These are phyloP conservation scores for Catocala nupta DNA, from an alignment of 2,888 invertebrate species.

Conservation along the genomic window DNA sequence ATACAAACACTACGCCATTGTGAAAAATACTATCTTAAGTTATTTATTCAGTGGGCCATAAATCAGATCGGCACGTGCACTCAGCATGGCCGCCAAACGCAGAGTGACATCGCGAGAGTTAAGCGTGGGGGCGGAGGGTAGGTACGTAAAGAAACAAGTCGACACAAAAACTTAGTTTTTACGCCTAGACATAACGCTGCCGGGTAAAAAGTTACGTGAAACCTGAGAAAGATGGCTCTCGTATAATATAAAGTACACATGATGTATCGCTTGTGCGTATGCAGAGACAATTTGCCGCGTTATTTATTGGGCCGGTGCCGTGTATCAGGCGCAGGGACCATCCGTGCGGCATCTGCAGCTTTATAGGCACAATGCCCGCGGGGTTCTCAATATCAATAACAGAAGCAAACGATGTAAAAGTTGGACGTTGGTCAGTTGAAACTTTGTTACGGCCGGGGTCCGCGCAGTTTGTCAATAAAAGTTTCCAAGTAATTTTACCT, in stretches of 20 bases:
- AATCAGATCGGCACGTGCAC: slow-evolving; percentile 82
- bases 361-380: slow-evolving; percentile 61
- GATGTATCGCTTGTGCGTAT: slow-evolving; percentile 68
- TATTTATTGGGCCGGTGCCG: slow-evolving; percentile 72
- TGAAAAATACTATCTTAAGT: slow-evolving; percentile 65
- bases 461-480: slow-evolving; percentile 79
- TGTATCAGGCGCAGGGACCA: slow-evolving; percentile 65
- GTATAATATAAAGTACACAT: slow-evolving; percentile 71
- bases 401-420: slow-evolving; percentile 68
- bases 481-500: slow-evolving; percentile 76
- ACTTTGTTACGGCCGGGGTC: slow-evolving; percentile 70
- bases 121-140: slow-evolving; percentile 24
- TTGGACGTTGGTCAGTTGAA: slow-evolving; percentile 73
- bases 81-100: slow-evolving; percentile 58
- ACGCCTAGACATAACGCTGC: slow-evolving; percentile 62
- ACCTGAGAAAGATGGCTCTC: slow-evolving; percentile 68
- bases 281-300: slow-evolving; percentile 70
- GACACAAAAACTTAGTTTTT: slow-evolving; percentile 68
- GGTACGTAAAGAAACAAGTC: slow-evolving; percentile 58
- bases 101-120: slow-evolving; percentile 51
- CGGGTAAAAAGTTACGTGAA: slow-evolving; percentile 65
- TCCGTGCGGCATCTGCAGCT: slow-evolving; percentile 69
- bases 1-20: slow-evolving; percentile 46
- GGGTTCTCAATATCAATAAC: slow-evolving; percentile 75
- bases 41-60: slow-evolving; percentile 81